These are phyloP conservation scores for Smutsia gigantea DNA, from an alignment of 2,797 vertebrate species.

Conservation along the genomic window DNA sequence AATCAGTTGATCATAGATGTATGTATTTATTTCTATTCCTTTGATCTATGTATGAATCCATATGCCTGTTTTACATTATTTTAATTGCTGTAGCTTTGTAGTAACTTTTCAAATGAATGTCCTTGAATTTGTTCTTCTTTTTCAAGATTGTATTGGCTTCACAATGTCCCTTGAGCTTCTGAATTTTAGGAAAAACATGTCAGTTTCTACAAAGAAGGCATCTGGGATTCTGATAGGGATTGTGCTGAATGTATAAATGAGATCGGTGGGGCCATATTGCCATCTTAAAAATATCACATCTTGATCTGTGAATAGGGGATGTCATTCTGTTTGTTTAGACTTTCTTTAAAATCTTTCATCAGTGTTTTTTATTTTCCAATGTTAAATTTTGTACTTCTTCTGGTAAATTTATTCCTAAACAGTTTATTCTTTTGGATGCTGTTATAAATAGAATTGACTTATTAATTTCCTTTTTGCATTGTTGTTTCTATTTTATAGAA, in stretches of 20 bases:
- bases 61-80: neutral
- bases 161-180: neutral
- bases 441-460: neutral
- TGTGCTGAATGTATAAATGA: neutral
- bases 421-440: neutral
- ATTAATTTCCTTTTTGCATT: neutral
- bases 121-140: neutral
- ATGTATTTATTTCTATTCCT: too few relatives aligned
- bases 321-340: neutral
- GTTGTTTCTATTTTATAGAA: neutral
- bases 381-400: neutral
- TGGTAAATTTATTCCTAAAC: neutral
- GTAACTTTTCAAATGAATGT: neutral
- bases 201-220: neutral
- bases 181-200: neutral
- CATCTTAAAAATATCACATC: neutral
- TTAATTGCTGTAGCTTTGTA: neutral
- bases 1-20: too few relatives aligned
- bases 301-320: neutral
- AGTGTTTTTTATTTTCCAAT: neutral
- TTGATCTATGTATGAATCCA: neutral
- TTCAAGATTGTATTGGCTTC: neutral
- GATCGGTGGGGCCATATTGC: neutral
- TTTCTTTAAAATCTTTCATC: neutral
- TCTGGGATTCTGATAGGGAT: neutral